Evolutionary conservation across 1,140 invertebrate genomes (phyloP), one percentile per base, ranked within the genome.

Genomic region (Achatina immaculata): DNA sequence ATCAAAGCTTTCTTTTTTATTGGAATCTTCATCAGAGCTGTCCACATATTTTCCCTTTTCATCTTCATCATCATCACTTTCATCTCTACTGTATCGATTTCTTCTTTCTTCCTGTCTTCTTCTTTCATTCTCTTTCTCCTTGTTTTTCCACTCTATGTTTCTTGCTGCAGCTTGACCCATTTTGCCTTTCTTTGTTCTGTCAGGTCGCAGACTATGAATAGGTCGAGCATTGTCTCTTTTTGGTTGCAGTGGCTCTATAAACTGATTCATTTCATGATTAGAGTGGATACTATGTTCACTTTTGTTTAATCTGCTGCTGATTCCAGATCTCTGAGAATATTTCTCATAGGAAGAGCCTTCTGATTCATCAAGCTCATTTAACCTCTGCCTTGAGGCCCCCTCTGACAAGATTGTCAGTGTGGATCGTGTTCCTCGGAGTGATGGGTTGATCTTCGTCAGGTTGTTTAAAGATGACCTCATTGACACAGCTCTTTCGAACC

Each of bases 401-500:
- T 82, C 81, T 16, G 88, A 85, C 45, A 88, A 68, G 42, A 85
- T 85, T 28, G 84, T 88, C 48, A 86, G 81, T 0, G 81, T 83
- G 19, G 88, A 89, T 34, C 85, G 85, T 24, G 87, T 83, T n/a
- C 79, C 75, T 43, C 85, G 71, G 28, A 97, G 92, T 38, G 97
- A 96, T 19, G 66, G 34, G 48, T 72, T 58, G 31, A 80, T 80
- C 58, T 80, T 80, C 31, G 28, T 80, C 1, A 80, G 68, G 19
- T 97, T 81, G 48, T 82, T 78, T 0, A 97, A 92, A 43, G 97
- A 98, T 85, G 97, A 96, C 19, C 97, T 93, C 62, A 99, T 98
- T 0, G 96, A 98, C 89, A 97, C 97, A 78, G 97, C 92, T 58
- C 98, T 92, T 88, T 98, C 95, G 68, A 99, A 92, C 78, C 97